These are phyloP conservation scores for Aspiorhynchus laticeps DNA, from an alignment of 2,113 vertebrate genomes.

Conservation along the genomic window DNA sequence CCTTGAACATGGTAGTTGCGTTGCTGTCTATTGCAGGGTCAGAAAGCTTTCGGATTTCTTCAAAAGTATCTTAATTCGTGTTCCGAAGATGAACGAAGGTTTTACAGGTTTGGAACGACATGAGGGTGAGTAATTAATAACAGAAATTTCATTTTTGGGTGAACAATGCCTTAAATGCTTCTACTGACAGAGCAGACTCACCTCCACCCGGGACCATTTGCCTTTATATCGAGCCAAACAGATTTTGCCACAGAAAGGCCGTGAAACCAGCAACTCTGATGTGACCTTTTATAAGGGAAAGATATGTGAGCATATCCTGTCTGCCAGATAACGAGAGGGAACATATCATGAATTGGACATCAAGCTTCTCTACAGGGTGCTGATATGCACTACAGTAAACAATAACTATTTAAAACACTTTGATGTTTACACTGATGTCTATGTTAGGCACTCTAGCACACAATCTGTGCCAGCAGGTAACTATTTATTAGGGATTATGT, in stretches of 20 bases:
- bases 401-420: not conserved
- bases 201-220: conserved; percentile 94
- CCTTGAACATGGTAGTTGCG: too few species aligned
- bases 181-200: conserved; percentile 56
- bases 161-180: too few species aligned
- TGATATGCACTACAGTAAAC: conserved; percentile 2
- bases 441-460: conserved; percentile 11
- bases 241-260: conserved; percentile 93
- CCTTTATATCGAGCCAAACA: conserved; percentile 92
- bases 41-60: too few species aligned
- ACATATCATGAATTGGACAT: not conserved
- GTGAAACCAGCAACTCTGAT: conserved; percentile 85
- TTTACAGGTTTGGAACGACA: too few species aligned
- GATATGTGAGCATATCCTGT: not conserved
- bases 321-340: not conserved
- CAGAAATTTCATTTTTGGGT: too few species aligned
- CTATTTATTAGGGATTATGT: conserved; percentile 65
- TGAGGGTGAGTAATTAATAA: too few species aligned
- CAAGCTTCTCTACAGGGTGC: not conserved
- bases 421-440: not conserved
- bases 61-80: too few species aligned
- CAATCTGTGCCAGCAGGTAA: conserved; percentile 35
- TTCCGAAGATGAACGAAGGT: too few species aligned
- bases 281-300: conserved; percentile 73
- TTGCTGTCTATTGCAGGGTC: too few species aligned